Conservation (phyloP, 2,888 invertebrate species). For the Brenthis daphne region DNA sequence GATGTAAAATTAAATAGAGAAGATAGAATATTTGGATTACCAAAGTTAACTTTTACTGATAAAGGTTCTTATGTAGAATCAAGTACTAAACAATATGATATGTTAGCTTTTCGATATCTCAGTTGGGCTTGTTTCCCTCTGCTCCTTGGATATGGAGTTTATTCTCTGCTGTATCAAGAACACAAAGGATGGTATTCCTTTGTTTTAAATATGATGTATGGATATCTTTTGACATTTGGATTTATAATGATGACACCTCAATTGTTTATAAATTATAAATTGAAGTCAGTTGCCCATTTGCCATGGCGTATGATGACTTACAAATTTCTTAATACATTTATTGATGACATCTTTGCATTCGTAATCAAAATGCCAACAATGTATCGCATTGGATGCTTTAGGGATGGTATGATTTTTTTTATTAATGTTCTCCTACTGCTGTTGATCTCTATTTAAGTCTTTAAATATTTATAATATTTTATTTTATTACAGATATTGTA, state of each 20-base stretch:
- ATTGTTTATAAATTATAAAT: constrained; percentile 99
- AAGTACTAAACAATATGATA: constrained; percentile 96
- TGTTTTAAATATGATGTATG: constrained; percentile 97
- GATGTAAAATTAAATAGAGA: constrained; percentile 91
- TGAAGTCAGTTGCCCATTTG: constrained; percentile 99
- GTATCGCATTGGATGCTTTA: constrained; percentile 98
- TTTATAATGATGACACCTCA: constrained; percentile 99
- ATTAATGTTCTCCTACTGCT: not conserved
- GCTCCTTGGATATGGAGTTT: constrained; percentile 95
- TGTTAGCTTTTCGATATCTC: constrained; percentile 97
- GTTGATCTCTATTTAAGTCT: not conserved
- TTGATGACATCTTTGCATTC: constrained; percentile 99
- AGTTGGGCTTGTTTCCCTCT: constrained; percentile 98
- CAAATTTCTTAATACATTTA: constrained; percentile 99
- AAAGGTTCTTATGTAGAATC: constrained; percentile 98
- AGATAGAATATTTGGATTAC: constrained; percentile 89
- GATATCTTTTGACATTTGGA: constrained; percentile 98
- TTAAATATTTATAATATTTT: constrained; percentile 3
- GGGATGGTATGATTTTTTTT: constrained; percentile 87
- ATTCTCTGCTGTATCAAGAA: constrained; percentile 96
- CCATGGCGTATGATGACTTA: constrained; percentile 99
- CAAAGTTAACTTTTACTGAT: constrained; percentile 91
- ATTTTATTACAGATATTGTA: constrained; percentile 90
- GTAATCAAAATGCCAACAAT: constrained; percentile 99
- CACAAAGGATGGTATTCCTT: constrained; percentile 99